Percentiles rank a stretch among this genome's conserved stretches.
These are phyloP conservation scores for Anseranas semipalmata DNA, from an alignment of 2,113 vertebrate genomes.

Conservation along the genomic window DNA sequence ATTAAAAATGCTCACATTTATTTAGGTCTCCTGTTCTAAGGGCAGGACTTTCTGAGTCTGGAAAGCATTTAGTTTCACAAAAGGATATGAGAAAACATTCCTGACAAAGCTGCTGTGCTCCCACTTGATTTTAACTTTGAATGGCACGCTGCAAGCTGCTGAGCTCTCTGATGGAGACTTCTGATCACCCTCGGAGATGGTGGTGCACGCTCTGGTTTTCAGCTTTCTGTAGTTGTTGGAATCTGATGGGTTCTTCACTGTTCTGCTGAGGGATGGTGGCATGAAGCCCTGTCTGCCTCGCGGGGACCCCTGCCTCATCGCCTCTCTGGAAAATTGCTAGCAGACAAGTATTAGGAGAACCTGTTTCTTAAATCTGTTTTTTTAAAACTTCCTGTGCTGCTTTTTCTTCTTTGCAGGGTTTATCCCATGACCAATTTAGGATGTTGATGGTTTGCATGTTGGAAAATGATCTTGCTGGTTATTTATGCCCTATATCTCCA, in stretches of 20 bases:
- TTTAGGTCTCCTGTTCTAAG: not conserved
- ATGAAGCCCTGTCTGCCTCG: not conserved
- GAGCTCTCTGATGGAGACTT: not conserved
- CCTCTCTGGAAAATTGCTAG: constrained; percentile 57
- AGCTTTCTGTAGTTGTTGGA: not conserved
- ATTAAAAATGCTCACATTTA: not conserved
- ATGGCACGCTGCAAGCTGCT: not conserved
- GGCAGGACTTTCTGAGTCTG: not conserved
- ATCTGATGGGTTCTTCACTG: not conserved
- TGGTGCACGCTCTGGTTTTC: not conserved
- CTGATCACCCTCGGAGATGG: no score
- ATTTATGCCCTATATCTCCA: constrained; percentile 58
- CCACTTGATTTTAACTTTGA: not conserved
- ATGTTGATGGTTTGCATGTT: constrained; percentile 46
- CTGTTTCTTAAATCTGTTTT: constrained; percentile 63
- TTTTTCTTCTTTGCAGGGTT: not conserved
- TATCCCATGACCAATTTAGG: constrained; percentile 39
- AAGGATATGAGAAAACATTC: not conserved
- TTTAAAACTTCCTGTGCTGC: constrained; percentile 42
- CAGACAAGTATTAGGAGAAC: constrained; percentile 1
- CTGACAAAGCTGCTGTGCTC: not conserved
- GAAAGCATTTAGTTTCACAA: constrained; percentile 6
- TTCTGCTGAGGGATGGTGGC: not conserved
- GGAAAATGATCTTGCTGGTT: constrained; percentile 34
- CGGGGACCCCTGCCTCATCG: not conserved